phyloP scores from a whole-genome alignment of 1,140 invertebrate genomes.

The Penaeus japonicus region DNA sequence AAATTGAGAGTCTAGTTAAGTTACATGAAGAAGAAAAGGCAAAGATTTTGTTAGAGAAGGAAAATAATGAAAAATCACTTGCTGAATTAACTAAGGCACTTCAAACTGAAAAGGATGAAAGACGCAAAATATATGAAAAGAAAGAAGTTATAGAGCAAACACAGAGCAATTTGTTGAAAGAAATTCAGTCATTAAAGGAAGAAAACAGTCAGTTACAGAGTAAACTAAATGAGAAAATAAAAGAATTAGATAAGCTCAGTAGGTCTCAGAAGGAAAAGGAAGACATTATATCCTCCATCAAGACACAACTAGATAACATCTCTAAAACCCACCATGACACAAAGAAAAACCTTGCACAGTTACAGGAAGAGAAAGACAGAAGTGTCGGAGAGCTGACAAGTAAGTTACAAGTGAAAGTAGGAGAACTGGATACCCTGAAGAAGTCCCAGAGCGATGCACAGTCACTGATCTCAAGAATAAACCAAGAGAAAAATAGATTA shows the following conservation, averaged over 20 bases:
- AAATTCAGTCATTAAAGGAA: neutral
- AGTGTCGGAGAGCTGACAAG: neutral
- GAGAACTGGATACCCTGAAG: neutral
- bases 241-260: neutral
- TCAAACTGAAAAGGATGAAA: constrained; percentile 1
- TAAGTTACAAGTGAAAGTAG: neutral
- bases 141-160: neutral
- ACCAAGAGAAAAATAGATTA: constrained; percentile 11
- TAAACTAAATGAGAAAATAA: neutral
- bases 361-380: neutral
- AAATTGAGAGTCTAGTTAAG: constrained; percentile 16
- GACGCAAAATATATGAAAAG: neutral
- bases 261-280: neutral
- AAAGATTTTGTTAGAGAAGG: constrained; percentile 16
- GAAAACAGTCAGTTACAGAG: neutral
- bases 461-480: neutral
- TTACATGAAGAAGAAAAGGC: constrained; percentile 15
- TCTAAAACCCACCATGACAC: no score
- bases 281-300: no score
- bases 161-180: neutral
- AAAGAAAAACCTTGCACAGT: no score
- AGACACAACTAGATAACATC: no score
- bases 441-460: constrained; percentile 3
- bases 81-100: neutral
- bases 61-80: neutral